A percentile compares a stretch with the other conserved stretches of the same genome.
These are phyloP conservation scores for Papilio machaon DNA, from an alignment of 1,140 invertebrate species.

Conservation along the genomic window DNA sequence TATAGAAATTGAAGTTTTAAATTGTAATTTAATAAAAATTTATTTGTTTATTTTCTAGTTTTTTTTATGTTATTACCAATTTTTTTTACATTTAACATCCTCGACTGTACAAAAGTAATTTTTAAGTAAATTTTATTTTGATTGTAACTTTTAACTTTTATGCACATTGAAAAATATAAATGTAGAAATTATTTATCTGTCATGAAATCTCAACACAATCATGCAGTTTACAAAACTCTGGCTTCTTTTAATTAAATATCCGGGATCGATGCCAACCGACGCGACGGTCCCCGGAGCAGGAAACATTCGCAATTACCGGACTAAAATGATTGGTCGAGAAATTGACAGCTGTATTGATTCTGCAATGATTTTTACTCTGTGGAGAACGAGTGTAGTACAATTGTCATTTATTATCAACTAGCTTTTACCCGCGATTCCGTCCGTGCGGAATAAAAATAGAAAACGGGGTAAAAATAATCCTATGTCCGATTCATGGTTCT, in stretches of 20 bases:
- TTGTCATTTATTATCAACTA: too few species aligned
- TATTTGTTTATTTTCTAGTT: neutral
- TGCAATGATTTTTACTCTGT: neutral
- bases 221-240: neutral
- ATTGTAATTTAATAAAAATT: too few species aligned
- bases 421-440: too few species aligned
- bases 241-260: slow-evolving; percentile 11
- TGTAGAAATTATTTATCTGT: too few species aligned
- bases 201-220: neutral
- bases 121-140: too few species aligned
- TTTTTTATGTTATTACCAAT: neutral
- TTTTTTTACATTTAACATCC: neutral
- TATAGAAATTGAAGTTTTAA: neutral
- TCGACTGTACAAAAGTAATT: too few species aligned
- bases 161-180: too few species aligned
- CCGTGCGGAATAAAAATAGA: too few species aligned
- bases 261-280: slow-evolving; percentile 18
- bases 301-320: slow-evolving; percentile 13
- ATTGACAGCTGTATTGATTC: slow-evolving; percentile 13
- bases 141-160: too few species aligned
- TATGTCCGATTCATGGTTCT: too few species aligned
- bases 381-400: neutral
- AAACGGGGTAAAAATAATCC: too few species aligned
- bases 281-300: neutral
- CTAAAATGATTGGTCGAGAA: slow-evolving; percentile 10